A percentile compares a stretch with the other conserved stretches of the same genome.
Evolutionary conservation across 1,140 invertebrate genomes (phyloP).

Genomic region (Drosophila gunungcola): DNA sequence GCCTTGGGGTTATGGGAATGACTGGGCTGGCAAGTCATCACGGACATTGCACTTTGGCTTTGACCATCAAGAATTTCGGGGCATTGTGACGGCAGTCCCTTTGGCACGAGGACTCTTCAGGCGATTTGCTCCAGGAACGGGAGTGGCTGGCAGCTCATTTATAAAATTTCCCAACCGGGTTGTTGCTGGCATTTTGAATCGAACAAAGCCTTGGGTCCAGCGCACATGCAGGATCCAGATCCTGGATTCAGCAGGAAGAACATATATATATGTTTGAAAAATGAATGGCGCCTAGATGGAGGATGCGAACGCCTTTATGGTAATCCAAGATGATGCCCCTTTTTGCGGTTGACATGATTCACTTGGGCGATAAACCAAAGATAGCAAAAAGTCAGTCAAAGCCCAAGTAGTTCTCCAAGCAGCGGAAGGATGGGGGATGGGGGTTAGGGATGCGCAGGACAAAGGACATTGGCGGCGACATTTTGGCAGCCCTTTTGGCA

Average conservation of each 20-base stretch:
- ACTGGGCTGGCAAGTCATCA: constrained; percentile 72
- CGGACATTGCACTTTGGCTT: constrained; percentile 82
- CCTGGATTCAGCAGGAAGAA: constrained; percentile 16
- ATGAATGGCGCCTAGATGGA: constrained; percentile 71
- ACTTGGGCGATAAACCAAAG: constrained; percentile 79
- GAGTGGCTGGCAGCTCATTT: constrained; percentile 64
- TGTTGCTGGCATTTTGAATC: constrained; percentile 71
- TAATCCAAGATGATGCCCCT: constrained; percentile 75
- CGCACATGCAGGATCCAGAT: constrained; percentile 49
- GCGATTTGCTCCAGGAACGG: constrained; percentile 46
- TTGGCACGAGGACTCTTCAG: constrained; percentile 55
- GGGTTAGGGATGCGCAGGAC: constrained; percentile 26
- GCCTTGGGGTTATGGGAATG: constrained; percentile 26
- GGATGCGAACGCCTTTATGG: constrained; percentile 68
- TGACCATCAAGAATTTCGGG: constrained; percentile 72
- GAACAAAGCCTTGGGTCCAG: constrained; percentile 58
- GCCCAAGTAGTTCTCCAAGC: constrained; percentile 43
- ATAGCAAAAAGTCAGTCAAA: constrained; percentile 74
- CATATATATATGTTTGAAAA: constrained; percentile 62
- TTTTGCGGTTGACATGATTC: constrained; percentile 81
- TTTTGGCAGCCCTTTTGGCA: constrained; percentile 75
- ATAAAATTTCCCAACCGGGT: constrained; percentile 51
- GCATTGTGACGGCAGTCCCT: constrained; percentile 18
- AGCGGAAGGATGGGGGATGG: too few relatives aligned
- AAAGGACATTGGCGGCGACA: constrained; percentile 67